Base-by-base conservation (phyloP, 2,797 vertebrate genomes). In the Diplodus sargus region DNA sequence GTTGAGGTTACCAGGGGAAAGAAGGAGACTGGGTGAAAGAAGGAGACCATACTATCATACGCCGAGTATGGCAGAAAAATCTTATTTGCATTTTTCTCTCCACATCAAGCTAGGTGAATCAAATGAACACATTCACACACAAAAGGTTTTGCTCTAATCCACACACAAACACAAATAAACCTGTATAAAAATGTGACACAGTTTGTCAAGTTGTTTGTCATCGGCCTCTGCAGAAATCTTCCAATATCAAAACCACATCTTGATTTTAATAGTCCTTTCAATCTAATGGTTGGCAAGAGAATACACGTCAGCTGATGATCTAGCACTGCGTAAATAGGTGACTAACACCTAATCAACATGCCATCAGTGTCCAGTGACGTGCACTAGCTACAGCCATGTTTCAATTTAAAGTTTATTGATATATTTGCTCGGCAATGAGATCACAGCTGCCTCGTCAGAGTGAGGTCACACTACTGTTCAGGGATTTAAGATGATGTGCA, bases 301-400 rank as follows among this genome's bases (percentile, higher is more conserved):
- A 16, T 49, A 71, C n/a, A 76, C 2, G 12, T 54, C 73, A 66
- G 70, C 20, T 45, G 76, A 77, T 83, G 85, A 90, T 30, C 28
- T 49, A 30, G 16, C 42, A 1, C 30, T 11, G 60, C 53, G 18
- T 75, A 48, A 87, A 77, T 16, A 20, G 39, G 70, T 81, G 82
- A 90, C 74, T 76, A 86, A 89, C 56, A 48, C 11, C 66, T 66
- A 57, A 90, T 88, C 60, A 79, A 83, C 70, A 83, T 72, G 66
- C 76, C 72, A 61, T 74, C 72, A 42, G 59, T 23, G 42, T 51
- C 42, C 52, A 34, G 52, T 54, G 79, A 78, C 60, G 43, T 45
- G 15, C 34, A 34, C 7, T 34, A 48, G 60, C 7, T 20, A 23
- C 59, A 58, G 51, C 43, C 62, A 0, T 0, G 18, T 81, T 48